These are phyloP conservation scores for Cladorhizidae sp. DNA, from an alignment of 37 sponge, comb jelly and placozoan species.

Conservation along the genomic window DNA sequence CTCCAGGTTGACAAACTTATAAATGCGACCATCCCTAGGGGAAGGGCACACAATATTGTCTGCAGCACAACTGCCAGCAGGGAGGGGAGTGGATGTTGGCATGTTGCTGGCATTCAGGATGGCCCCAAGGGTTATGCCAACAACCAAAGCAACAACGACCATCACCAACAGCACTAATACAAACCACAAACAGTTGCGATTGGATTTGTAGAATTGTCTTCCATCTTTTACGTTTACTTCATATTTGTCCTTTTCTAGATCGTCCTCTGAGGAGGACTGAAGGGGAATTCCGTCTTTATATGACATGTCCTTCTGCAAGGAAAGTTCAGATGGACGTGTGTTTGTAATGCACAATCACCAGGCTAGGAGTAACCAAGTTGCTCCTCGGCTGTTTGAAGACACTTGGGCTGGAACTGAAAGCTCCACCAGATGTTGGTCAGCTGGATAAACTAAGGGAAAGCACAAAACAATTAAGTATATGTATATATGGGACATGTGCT, in stretches of 20 bases:
- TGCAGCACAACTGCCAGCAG: background rate
- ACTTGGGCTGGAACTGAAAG: too few species aligned
- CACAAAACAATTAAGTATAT: too few species aligned
- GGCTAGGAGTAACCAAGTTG: too few species aligned
- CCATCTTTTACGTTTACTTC: background rate
- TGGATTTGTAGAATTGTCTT: background rate
- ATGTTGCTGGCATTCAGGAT: background rate
- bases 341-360: too few species aligned
- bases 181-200: background rate
- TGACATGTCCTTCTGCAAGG: too few species aligned
- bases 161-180: constrained; percentile 1
- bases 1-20: constrained; percentile 44
- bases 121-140: constrained; percentile 10
- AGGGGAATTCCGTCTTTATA: constrained; percentile 67
- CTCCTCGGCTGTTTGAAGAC: too few species aligned
- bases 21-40: constrained; percentile 33
- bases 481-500: too few species aligned
- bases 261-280: constrained; percentile 39
- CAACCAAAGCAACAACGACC: background rate
- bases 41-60: constrained; percentile 1
- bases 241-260: constrained; percentile 16
- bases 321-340: too few species aligned
- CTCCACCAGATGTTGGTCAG: too few species aligned
- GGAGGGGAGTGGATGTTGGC: constrained; percentile 10
- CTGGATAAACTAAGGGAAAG: too few species aligned